Evolutionary conservation across 23 tunicate genomes (phyloP), one percentile per base, ranked within the genome.

Genomic region (Oikopleura albicans): DNA sequence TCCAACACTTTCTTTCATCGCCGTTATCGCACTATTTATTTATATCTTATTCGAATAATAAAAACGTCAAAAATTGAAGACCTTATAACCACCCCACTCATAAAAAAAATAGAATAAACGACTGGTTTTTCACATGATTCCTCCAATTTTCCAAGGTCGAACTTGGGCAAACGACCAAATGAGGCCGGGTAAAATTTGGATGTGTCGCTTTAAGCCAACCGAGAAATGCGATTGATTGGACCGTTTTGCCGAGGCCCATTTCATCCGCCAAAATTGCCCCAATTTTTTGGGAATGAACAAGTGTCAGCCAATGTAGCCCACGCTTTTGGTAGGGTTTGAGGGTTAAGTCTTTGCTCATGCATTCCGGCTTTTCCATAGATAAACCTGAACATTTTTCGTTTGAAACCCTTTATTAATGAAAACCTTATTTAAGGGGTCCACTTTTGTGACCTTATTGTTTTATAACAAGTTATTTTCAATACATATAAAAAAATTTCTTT

Each of bases 221-320:
- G 41, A 95, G 87, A 76, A 90, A 95, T 0, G 91, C 76, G 39
- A 95, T 95, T 4, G 99, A 90, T 40, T 95, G 99, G 36, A 95
- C 88, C 0, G 99, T 95, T 87, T 95, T 95, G 0, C 99, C 99
- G 86, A 95, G 86, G 27, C 99, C 99, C 99, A 95, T 95, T 41
- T 95, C 99, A 87, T 95, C 99, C 0, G 99, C 99, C 1, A 95
- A 85, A 1, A 95, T 86, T 39, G 92, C 99, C 83, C 86, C 91
- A 38, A 95, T 91, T 40, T 87, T 88, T 39, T 90, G 85, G 0
- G 91, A 85, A 71, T 91, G 99, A 71, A 95, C 39, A 85, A 90
- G 63, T 0, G 89, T 86, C 40, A 90, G 39, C 99, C 99, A 95
- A 71, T 95, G 91, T 75, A 95, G 56, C 22, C 99, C 99, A 40